Evolutionary conservation across 2,113 vertebrate genomes (phyloP).

Genomic region (Pipra filicauda): DNA sequence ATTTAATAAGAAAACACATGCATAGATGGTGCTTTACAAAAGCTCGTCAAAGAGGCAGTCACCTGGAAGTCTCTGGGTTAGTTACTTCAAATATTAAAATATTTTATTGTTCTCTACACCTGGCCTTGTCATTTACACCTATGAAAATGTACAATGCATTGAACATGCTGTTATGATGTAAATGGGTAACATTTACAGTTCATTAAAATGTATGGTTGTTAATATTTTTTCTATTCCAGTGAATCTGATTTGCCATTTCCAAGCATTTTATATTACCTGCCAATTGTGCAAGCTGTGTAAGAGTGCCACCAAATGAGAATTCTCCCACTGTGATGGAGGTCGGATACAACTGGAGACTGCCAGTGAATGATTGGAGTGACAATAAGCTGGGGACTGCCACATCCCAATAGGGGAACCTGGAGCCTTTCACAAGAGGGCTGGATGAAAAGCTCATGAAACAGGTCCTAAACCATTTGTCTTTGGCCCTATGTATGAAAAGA

Average conservation of each 20-base stretch:
- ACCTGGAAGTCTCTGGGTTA: neutral
- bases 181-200: neutral
- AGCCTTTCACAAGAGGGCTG: neutral
- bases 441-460: neutral
- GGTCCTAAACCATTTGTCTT: neutral
- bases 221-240: neutral
- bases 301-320: neutral
- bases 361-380: neutral
- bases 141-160: neutral
- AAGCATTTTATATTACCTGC: neutral
- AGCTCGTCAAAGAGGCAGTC: neutral
- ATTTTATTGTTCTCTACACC: neutral
- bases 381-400: neutral
- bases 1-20: constrained; percentile 18
- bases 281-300: neutral
- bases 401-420: neutral
- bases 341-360: neutral
- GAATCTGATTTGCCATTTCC: neutral
- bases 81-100: neutral
- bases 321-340: neutral
- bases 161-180: neutral
- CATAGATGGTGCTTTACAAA: neutral
- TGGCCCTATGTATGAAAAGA: neutral
- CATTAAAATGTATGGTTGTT: neutral
- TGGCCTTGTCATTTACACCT: neutral